Percentiles rank a stretch among this genome's conserved stretches.
Evolutionary conservation across 2,113 vertebrate species (phyloP).

Genomic region (Salvelinus sp.): DNA sequence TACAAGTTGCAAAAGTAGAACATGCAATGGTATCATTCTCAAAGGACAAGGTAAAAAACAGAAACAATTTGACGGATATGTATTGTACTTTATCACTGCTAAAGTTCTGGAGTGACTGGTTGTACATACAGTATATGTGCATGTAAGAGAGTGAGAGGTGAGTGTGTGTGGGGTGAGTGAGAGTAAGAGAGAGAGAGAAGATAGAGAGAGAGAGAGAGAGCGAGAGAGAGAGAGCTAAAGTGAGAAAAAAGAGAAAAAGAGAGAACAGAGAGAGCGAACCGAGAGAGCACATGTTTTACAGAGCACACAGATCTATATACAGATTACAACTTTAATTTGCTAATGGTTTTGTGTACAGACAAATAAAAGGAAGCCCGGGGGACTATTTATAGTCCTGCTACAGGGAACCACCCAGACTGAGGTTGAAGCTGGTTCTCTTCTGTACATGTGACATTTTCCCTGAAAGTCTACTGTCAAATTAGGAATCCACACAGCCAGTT

Average conservation of each 20-base stretch:
- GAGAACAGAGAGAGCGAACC: slow-evolving; percentile 6
- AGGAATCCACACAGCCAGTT: slow-evolving; percentile 12
- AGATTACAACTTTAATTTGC: slow-evolving; percentile 44
- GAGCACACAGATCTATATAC: slow-evolving; percentile 51
- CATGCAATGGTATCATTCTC: background rate
- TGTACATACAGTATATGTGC: background rate
- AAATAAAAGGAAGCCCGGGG: slow-evolving; percentile 32
- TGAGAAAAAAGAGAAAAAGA: too few relatives aligned
- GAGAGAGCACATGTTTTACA: slow-evolving; percentile 16
- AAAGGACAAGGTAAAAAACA: background rate
- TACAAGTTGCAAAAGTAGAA: background rate
- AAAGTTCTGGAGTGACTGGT: background rate
- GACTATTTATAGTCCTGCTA: slow-evolving; percentile 21
- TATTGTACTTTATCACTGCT: background rate
- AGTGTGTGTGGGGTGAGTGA: background rate
- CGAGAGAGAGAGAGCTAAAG: too few relatives aligned
- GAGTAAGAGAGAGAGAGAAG: too few relatives aligned
- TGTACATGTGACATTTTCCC: slow-evolving; percentile 2
- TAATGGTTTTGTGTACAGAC: slow-evolving; percentile 46
- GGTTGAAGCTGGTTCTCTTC: background rate
- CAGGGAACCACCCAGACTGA: slow-evolving; percentile 19
- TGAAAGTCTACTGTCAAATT: slow-evolving; percentile 6
- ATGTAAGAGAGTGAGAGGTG: background rate
- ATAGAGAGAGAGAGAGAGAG: too few relatives aligned
- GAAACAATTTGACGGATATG: background rate